phyloP scores from a whole-genome alignment of 2,888 invertebrate genomes.

The Cotesia congregata region DNA sequence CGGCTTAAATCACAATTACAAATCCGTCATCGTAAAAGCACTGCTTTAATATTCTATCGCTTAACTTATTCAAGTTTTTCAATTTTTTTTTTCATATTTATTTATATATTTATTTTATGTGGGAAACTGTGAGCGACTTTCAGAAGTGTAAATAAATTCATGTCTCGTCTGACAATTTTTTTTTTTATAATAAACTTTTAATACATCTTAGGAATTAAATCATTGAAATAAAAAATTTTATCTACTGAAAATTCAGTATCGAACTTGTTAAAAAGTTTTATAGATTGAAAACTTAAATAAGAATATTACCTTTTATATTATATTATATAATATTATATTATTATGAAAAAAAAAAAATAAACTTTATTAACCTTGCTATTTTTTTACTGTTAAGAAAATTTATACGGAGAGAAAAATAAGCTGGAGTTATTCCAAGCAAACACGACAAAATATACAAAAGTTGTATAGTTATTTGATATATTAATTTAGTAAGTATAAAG shows the following conservation, averaged over 20 bases:
- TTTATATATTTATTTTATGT: neutral
- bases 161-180: neutral
- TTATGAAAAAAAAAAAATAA: too few relatives aligned
- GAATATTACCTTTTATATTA: too few relatives aligned
- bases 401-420: neutral
- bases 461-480: neutral
- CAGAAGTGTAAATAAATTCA: neutral
- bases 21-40: conserved; percentile 3
- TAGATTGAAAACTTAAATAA: too few relatives aligned
- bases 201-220: neutral
- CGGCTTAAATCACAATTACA: conserved; percentile 2
- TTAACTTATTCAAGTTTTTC: neutral
- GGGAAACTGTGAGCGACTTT: neutral
- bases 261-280: neutral
- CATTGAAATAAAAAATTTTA: neutral
- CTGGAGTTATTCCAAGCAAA: neutral
- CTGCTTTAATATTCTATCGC: conserved; percentile 2
- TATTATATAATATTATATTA: too few relatives aligned
- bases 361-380: neutral
- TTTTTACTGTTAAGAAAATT: neutral
- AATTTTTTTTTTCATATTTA: neutral
- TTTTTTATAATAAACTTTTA: neutral
- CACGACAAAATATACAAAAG: neutral
- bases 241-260: neutral
- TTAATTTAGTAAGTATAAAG: neutral